These are phyloP conservation scores for Reinhardtius hippoglossoides DNA, from an alignment of 2,113 vertebrate genomes.

Conservation along the genomic window DNA sequence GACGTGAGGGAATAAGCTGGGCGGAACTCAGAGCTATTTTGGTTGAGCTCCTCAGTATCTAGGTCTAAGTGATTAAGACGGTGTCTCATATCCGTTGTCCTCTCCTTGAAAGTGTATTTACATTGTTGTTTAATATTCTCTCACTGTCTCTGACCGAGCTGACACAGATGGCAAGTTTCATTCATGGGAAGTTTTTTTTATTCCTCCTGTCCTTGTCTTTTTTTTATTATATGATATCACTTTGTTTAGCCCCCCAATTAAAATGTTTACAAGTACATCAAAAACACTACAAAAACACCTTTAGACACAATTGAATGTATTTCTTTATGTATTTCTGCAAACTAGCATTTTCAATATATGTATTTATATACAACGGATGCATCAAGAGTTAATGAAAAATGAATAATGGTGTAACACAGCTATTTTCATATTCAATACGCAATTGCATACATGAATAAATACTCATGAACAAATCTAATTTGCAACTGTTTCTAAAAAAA, in stretches of 20 bases:
- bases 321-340: no score
- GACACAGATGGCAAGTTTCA: neutral
- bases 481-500: neutral
- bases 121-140: slow-evolving; percentile 29
- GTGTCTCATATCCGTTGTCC: slow-evolving; percentile 58
- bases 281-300: no score
- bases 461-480: neutral
- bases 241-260: neutral
- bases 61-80: slow-evolving; percentile 84
- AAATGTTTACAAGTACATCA: no score
- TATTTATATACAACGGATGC: no score
- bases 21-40: slow-evolving; percentile 79
- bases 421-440: no score
- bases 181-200: neutral
- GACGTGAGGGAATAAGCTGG: slow-evolving; percentile 76
- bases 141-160: slow-evolving; percentile 1
- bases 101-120: slow-evolving; percentile 65
- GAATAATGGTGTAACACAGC: no score
- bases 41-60: slow-evolving; percentile 75
- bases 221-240: neutral
- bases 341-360: no score
- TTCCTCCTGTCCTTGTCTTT: neutral
- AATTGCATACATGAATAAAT: no score
- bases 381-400: no score
- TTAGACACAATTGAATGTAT: no score